A percentile compares a stretch with the other conserved stretches of the same genome.
Conservation (phyloP, 1,140 invertebrate genomes). For the Lasaia peninsularis region DNA sequence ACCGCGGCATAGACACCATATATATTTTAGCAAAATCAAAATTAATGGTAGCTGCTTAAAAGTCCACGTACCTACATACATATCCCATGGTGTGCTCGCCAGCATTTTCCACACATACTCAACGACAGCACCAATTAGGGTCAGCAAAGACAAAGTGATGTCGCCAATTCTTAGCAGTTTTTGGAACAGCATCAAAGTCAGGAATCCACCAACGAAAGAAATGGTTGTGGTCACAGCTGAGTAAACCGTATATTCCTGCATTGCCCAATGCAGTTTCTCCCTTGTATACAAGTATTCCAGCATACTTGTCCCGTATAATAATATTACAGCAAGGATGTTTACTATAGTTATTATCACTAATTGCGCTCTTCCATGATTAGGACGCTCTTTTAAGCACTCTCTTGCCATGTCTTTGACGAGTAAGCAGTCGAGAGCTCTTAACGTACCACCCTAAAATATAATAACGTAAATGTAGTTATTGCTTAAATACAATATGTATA, state of each 20-base stretch:
- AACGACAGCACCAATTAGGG: constrained; percentile 50
- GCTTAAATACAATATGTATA: too few species aligned
- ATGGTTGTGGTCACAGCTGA: constrained; percentile 55
- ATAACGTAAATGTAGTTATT: neutral
- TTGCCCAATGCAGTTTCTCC: constrained; percentile 81
- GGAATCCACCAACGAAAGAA: constrained; percentile 71
- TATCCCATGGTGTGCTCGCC: constrained; percentile 79
- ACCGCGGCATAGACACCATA: too few species aligned
- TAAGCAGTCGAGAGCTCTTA: constrained; percentile 76
- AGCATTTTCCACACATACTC: constrained; percentile 75
- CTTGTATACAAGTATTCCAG: constrained; percentile 82
- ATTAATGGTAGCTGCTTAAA: too few species aligned
- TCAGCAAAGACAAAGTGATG: constrained; percentile 56
- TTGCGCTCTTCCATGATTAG: constrained; percentile 78
- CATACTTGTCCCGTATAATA: constrained; percentile 74
- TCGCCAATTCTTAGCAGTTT: constrained; percentile 67
- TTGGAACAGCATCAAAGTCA: constrained; percentile 76
- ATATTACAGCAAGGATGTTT: constrained; percentile 77
- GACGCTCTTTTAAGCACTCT: constrained; percentile 79
- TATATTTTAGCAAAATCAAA: too few species aligned
- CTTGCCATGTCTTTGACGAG: constrained; percentile 79
- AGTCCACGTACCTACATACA: constrained; percentile 79
- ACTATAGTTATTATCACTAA: constrained; percentile 79
- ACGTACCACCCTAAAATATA: constrained; percentile 55
- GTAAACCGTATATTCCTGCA: constrained; percentile 79